Percentiles rank a stretch among this genome's conserved stretches.
Evolutionary conservation across 2,888 invertebrate species (phyloP).

Genomic region (Urechis unicinctus): DNA sequence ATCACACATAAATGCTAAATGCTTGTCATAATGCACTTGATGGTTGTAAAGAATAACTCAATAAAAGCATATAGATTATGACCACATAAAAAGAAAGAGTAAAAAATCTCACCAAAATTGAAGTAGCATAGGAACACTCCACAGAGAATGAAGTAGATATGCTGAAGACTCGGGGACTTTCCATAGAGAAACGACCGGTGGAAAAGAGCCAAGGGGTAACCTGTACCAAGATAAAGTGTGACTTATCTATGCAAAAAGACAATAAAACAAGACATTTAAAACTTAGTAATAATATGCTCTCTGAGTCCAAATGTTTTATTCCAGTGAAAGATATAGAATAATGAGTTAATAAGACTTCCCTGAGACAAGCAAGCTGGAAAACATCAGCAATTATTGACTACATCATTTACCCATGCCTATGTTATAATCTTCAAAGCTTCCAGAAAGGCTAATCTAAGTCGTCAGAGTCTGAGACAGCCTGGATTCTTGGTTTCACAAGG

Average conservation of each 20-base stretch:
- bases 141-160: conserved; percentile 66
- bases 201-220: conserved; percentile 66
- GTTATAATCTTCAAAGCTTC: too few species aligned
- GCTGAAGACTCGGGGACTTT: conserved; percentile 59
- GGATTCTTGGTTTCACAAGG: too few species aligned
- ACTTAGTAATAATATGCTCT: not conserved
- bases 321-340: not conserved
- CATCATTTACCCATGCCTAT: too few species aligned
- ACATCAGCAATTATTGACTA: too few species aligned
- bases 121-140: conserved; percentile 73
- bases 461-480: too few species aligned
- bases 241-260: not conserved
- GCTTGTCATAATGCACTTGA: too few species aligned
- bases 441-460: too few species aligned
- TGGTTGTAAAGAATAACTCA: too few species aligned
- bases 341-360: not conserved
- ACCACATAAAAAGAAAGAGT: too few species aligned
- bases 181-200: conserved; percentile 61
- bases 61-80: too few species aligned
- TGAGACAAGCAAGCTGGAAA: too few species aligned
- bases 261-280: not conserved
- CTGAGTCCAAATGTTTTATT: not conserved
- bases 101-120: conserved; percentile 67
- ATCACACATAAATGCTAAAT: too few species aligned
- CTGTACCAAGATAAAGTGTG: conserved; percentile 52